Evolutionary conservation across 2,797 vertebrate species (phyloP), one percentile per base, ranked within the genome.

Genomic region (Cheirogaleus major): DNA sequence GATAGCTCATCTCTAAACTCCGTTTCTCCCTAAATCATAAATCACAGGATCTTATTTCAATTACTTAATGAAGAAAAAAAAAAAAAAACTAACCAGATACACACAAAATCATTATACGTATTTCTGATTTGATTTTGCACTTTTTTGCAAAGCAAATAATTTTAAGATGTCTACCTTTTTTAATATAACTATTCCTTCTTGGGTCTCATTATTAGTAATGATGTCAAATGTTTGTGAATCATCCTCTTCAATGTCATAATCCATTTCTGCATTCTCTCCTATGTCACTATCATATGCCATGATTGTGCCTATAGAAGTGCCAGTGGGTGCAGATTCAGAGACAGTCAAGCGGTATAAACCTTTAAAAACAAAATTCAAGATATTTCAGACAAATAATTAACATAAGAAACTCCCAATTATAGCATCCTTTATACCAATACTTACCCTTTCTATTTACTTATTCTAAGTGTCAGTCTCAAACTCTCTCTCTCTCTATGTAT

Each of bases 171-270:
- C 95, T 98, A 99, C 99, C 99, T 99, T 99, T 97, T 98, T 99
- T 52, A 99, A 98, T 95, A 99, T 91, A 73, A 99, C 91, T 81
- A 99, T 98, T 65, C 99, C 99, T 98, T 99, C 99, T 97, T 99
- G 99, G 7, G 99, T 99, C 38, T 98, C 97, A 2, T 98, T 98
- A 95, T 99, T 98, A 30, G 99, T 99, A 91, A 98, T 93, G 95
- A 99, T 98, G 79, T 96, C 98, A 97, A 99, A 99, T 67, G 98
- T 98, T 87, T 98, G 93, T 45, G 98, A 99, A 83, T 98, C 99
- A 32, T 99, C 98, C 97, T 98, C 99, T 93, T 99, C 99, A 96
- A 99, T 98, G 78, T 96, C 99, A 97, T 99, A 99, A 52, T 98
- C 99, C 99, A 99, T 99, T 96, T 97, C 99, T 97, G 99, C 99